A percentile compares a stretch with the other conserved stretches of the same genome.
Conservation (phyloP, 1,140 invertebrate species). For the Dreissena rostriformis region DNA sequence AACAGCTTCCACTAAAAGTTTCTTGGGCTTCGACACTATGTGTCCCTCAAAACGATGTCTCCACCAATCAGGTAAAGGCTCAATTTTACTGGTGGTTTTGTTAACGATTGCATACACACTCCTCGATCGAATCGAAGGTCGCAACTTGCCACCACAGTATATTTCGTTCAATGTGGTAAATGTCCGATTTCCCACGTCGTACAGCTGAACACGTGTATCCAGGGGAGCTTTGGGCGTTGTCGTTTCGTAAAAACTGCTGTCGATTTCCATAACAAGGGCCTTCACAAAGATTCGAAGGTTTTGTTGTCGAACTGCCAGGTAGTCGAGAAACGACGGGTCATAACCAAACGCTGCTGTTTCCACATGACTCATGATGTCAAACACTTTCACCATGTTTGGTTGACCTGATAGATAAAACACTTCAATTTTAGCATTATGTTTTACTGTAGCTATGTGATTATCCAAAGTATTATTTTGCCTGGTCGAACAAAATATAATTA, state of each 20-base stretch:
- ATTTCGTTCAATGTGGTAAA: constrained; percentile 63
- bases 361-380: constrained; percentile 70
- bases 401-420: constrained; percentile 58
- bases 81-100: constrained; percentile 39
- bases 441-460: no score
- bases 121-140: constrained; percentile 59
- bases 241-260: constrained; percentile 67
- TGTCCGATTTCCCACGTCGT: constrained; percentile 63
- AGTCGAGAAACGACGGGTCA: constrained; percentile 64
- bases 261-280: constrained; percentile 65
- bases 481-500: no score
- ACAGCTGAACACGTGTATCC: constrained; percentile 58
- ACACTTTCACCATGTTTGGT: constrained; percentile 67
- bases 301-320: constrained; percentile 54
- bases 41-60: constrained; percentile 50
- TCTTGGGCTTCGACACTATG: constrained; percentile 15
- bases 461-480: no score
- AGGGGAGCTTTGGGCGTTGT: constrained; percentile 70
- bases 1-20: constrained; percentile 28
- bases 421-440: background rate
- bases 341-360: constrained; percentile 67
- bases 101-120: constrained; percentile 65
- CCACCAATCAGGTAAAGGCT: constrained; percentile 68
- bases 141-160: constrained; percentile 66
- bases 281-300: constrained; percentile 64